A percentile compares a stretch with the other conserved stretches of the same genome.
Conservation (phyloP, 2,888 invertebrate genomes). For the Altica lythri region DNA sequence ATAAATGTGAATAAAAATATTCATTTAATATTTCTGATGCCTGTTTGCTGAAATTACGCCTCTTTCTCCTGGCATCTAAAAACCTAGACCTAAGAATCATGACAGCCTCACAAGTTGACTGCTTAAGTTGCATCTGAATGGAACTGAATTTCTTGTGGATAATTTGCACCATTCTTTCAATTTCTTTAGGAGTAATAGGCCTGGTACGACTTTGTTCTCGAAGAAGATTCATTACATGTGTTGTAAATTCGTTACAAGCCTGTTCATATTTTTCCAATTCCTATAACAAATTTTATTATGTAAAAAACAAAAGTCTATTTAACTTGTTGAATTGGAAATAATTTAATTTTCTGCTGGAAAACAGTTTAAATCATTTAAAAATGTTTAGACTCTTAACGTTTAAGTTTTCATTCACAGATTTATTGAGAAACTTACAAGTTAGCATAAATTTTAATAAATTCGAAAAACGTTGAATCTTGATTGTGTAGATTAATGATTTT, state of each 20-base stretch:
- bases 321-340: too few species aligned
- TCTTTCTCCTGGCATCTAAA: conserved; percentile 82
- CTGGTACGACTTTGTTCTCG: conserved; percentile 96
- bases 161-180: conserved; percentile 98
- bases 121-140: conserved; percentile 98
- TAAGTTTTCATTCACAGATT: too few species aligned
- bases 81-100: conserved; percentile 94
- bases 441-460: too few species aligned
- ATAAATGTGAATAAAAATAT: conserved; percentile 99
- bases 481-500: too few species aligned
- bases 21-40: conserved; percentile 99
- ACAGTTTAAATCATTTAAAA: too few species aligned
- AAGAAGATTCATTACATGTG: conserved; percentile 98
- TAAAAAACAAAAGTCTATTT: too few species aligned
- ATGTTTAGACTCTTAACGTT: too few species aligned
- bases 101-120: conserved; percentile 99
- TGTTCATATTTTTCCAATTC: conserved; percentile 99
- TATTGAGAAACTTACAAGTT: too few species aligned
- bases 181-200: conserved; percentile 98
- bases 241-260: conserved; percentile 99
- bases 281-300: too few species aligned
- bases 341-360: too few species aligned
- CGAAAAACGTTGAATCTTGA: too few species aligned
- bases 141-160: conserved; percentile 98
- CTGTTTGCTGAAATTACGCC: conserved; percentile 99